Evolutionary conservation across 1,140 invertebrate species (phyloP).

Genomic region (Hirudo medicinalis): DNA sequence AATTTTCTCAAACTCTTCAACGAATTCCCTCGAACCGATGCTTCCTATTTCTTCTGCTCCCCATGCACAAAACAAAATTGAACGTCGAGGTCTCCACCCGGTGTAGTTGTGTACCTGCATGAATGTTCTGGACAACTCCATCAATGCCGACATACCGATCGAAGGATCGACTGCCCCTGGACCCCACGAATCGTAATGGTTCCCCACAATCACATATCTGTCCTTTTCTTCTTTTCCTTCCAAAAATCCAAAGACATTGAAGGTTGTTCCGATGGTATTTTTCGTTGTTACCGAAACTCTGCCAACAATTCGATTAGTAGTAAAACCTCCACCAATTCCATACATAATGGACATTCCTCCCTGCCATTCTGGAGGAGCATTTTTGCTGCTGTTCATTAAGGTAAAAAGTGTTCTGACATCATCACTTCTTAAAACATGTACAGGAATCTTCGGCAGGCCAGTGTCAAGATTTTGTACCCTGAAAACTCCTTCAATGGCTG

Average conservation of each 20-base stretch:
- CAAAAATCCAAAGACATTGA: conserved; percentile 45
- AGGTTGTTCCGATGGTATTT: conserved; percentile 30
- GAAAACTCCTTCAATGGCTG: conserved; percentile 28
- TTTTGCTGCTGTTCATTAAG: conserved; percentile 28
- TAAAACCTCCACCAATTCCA: conserved; percentile 41
- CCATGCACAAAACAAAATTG: conserved; percentile 45
- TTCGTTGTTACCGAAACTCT: conserved; percentile 29
- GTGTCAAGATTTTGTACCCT: conserved; percentile 18
- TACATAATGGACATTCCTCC: conserved; percentile 42
- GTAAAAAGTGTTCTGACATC: conserved; percentile 25
- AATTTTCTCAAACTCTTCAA: conserved; percentile 37
- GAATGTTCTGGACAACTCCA: conserved; percentile 46
- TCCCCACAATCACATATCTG: conserved; percentile 50
- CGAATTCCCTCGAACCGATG: conserved; percentile 43
- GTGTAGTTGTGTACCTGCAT: conserved; percentile 30
- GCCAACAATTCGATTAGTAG: conserved; percentile 23
- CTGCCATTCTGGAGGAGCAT: conserved; percentile 39
- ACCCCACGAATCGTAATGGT: conserved; percentile 51
- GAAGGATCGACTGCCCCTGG: conserved; percentile 49
- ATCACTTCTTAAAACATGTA: conserved; percentile 34
- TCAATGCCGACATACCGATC: conserved; percentile 45
- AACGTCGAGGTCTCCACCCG: conserved; percentile 41
- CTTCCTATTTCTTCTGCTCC: conserved; percentile 45
- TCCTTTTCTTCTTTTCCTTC: conserved; percentile 44
- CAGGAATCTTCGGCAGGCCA: conserved; percentile 30